Evolutionary conservation across 2,113 vertebrate species (phyloP), one percentile per base, ranked within the genome.

Genomic region (Edolisoma coerulescens): DNA sequence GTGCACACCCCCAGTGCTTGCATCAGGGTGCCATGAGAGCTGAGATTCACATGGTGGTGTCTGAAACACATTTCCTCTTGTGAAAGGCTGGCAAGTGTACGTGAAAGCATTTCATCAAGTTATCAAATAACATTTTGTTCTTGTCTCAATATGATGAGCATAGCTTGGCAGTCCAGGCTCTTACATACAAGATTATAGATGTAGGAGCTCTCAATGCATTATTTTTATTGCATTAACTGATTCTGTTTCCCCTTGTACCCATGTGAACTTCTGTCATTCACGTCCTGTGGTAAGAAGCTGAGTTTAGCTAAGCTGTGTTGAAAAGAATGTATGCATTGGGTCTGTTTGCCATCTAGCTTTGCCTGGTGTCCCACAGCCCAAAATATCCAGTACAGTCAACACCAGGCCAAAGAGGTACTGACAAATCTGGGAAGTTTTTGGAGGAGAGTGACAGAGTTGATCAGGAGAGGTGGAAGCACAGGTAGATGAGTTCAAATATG

Each of bases 381-480:
- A 54, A 95, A 90, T 81, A 91, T 24, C 70, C 11, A 3, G 32
- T 39, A 45, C 61, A 68, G 41, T 79, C 84, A 82, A 60, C 57
- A 81, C 42, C 13, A 17, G 59, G 39, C 20, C 64, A 49, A 67
- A 76, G 18, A 71, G 32, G 37, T 71, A 57, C 69, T 89, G 84
- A 91, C 37, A 82, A 85, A 75, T 57, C 67, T 50, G 50, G 49
- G 47, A 70, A 35, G 39, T 21, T 73, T 77, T 74, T 63, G 21
- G 39, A 93, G 45, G 9, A 91, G 32, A 73, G 45, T 65, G 82
- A 39, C 75, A 93, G 52, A 74, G 32, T 32, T 77, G 39, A 56
- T 86, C 35, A 54, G 63, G 90, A 91, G 67, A 87, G 28, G 24
- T 90, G 52, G 70, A 90, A 93, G 24, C 42, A 69, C 85, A 93